Evolutionary conservation across 2,888 invertebrate genomes (phyloP).

Genomic region (Drosophila mimetica): DNA sequence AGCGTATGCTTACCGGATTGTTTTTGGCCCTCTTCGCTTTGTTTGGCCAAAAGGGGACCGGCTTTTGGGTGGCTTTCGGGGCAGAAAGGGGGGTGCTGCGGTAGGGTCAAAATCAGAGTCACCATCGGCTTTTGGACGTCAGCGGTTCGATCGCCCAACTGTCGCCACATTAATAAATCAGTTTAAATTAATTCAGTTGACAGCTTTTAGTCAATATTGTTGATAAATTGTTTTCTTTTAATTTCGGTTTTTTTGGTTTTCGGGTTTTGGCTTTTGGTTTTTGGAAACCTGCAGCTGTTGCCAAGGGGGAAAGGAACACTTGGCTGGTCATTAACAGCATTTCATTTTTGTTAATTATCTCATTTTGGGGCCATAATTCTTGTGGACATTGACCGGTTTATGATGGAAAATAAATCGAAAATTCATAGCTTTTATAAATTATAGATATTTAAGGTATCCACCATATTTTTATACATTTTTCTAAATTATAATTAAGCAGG

Average conservation of each 20-base stretch:
- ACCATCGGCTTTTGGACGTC: slow-evolving; percentile 45
- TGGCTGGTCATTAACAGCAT: slow-evolving; percentile 26
- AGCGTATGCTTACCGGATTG: slow-evolving; percentile 74
- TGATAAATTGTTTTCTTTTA: slow-evolving; percentile 41
- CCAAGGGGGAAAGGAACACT: slow-evolving; percentile 15
- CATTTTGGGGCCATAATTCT: slow-evolving; percentile 6
- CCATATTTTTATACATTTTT: too few species aligned
- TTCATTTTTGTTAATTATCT: slow-evolving; percentile 23
- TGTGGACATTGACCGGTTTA: background rate
- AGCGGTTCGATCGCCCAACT: slow-evolving; percentile 43
- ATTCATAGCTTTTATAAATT: background rate
- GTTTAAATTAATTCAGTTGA: slow-evolving; percentile 61
- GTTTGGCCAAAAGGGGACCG: slow-evolving; percentile 3
- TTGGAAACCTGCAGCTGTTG: slow-evolving; percentile 35
- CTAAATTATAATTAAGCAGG: background rate
- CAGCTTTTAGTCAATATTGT: slow-evolving; percentile 46
- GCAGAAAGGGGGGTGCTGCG: background rate
- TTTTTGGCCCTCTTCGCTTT: slow-evolving; percentile 44
- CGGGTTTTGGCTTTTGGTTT: slow-evolving; percentile 1
- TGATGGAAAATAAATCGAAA: background rate
- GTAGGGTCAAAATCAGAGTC: slow-evolving; percentile 2
- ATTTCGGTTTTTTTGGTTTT: slow-evolving; percentile 10
- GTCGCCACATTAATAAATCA: slow-evolving; percentile 72
- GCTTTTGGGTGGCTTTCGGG: background rate
- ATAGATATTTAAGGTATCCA: too few species aligned